Conservation (phyloP, 1,140 invertebrate species). For the Aporrectodea caliginosa region DNA sequence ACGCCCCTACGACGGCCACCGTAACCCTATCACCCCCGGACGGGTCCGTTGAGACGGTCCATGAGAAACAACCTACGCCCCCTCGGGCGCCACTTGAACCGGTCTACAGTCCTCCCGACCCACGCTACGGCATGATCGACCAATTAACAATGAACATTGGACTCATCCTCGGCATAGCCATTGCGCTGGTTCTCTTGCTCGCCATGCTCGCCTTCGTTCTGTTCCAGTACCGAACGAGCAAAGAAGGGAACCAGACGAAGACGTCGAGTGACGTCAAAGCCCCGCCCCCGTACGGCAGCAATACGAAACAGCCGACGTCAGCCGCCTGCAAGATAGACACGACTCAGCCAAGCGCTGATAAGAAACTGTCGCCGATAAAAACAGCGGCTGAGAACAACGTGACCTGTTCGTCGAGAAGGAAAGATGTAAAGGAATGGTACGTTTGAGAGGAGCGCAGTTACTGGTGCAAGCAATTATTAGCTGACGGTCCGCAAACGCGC, state of each 20-base stretch:
- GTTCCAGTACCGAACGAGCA: slow-evolving; percentile 72
- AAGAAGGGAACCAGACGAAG: slow-evolving; percentile 44
- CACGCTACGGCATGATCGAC: background rate
- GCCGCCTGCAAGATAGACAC: background rate
- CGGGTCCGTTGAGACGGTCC: too few relatives aligned
- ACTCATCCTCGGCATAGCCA: slow-evolving; percentile 30
- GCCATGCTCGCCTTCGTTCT: slow-evolving; percentile 79
- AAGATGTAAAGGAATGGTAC: background rate
- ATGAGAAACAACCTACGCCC: too few relatives aligned
- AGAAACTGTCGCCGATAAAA: background rate
- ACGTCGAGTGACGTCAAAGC: slow-evolving; percentile 15
- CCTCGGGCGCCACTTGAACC: too few relatives aligned
- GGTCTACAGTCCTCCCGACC: too few relatives aligned
- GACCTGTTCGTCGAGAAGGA: too few relatives aligned
- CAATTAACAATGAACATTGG: slow-evolving; percentile 28
- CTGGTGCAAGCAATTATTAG: too few relatives aligned
- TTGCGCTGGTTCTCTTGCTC: slow-evolving; percentile 22
- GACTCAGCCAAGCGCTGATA: background rate
- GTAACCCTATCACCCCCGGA: too few relatives aligned
- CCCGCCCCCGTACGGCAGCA: too few relatives aligned
- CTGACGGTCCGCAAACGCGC: too few relatives aligned
- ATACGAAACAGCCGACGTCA: background rate
- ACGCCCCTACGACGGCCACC: too few relatives aligned
- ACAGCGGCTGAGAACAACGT: too few relatives aligned
- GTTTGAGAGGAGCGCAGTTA: too few relatives aligned